Evolutionary conservation across 2,113 vertebrate genomes (phyloP).

Genomic region (Euleptes europaea): DNA sequence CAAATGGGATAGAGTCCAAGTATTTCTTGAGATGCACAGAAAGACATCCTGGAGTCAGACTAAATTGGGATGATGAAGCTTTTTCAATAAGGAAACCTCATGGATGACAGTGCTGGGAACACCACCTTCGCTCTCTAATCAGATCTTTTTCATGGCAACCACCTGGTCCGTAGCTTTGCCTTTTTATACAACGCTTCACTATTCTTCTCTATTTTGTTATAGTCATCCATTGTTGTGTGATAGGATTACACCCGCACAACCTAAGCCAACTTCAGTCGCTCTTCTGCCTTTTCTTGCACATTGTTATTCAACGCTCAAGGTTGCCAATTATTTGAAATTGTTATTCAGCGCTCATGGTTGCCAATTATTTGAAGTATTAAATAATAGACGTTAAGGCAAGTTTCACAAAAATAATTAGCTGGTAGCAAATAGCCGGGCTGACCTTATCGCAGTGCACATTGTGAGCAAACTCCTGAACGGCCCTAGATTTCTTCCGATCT

Average conservation of each 20-base stretch:
- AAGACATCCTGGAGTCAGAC: constrained; percentile 94
- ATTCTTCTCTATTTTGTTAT: constrained; percentile 96
- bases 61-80: constrained; percentile 95
- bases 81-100: constrained; percentile 94
- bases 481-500: too few relatives aligned
- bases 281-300: background rate
- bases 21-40: constrained; percentile 99
- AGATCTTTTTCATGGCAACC: constrained; percentile 99
- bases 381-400: too few relatives aligned
- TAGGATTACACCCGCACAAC: background rate
- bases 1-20: constrained; percentile 91
- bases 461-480: too few relatives aligned
- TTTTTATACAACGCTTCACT: constrained; percentile 99
- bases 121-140: constrained; percentile 95
- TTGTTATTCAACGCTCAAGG: too few relatives aligned
- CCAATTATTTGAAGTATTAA: too few relatives aligned
- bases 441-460: too few relatives aligned
- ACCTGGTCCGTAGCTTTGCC: constrained; percentile 89
- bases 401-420: too few relatives aligned
- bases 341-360: too few relatives aligned
- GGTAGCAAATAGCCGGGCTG: too few relatives aligned
- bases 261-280: background rate
- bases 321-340: too few relatives aligned
- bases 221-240: constrained; percentile 83
- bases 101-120: constrained; percentile 95